Conservation (phyloP, 2,113 vertebrate genomes). For the Beaufortia kweichowensis region DNA sequence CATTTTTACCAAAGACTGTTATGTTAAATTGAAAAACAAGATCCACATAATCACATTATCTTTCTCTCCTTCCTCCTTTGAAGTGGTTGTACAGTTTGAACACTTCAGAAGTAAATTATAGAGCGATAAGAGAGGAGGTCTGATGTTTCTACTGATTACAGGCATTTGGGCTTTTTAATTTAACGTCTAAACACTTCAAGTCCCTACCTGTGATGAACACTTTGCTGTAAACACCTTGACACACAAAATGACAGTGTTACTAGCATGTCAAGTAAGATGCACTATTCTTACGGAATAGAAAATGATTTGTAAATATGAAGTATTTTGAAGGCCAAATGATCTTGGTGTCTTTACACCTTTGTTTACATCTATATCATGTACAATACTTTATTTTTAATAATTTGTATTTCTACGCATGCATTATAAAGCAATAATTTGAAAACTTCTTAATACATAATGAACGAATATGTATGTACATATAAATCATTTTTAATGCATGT, state of each 20-base stretch:
- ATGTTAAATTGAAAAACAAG: not conserved
- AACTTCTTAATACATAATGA: not conserved
- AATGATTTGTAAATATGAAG: not conserved
- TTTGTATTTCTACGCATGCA: not conserved
- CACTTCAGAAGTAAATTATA: slow-evolving; percentile 23
- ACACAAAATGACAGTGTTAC: no score
- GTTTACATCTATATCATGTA: not conserved
- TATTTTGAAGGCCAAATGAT: not conserved
- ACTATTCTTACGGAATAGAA: not conserved
- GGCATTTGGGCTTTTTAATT: slow-evolving; percentile 19
- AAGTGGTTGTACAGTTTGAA: not conserved
- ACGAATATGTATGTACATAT: not conserved
- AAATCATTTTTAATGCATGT: not conserved
- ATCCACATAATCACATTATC: not conserved
- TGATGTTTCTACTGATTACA: slow-evolving; percentile 31
- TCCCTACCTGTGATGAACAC: not conserved
- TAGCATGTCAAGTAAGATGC: no score
- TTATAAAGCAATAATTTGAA: not conserved
- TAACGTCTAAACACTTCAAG: not conserved
- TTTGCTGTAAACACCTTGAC: not conserved
- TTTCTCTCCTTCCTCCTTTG: not conserved
- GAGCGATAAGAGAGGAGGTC: not conserved
- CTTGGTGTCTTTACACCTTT: not conserved
- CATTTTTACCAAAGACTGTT: not conserved
- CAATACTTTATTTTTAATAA: not conserved